These are phyloP conservation scores for Crossaster papposus DNA, from an alignment of 53 echinoderm and acorn worm species.

Conservation along the genomic window DNA sequence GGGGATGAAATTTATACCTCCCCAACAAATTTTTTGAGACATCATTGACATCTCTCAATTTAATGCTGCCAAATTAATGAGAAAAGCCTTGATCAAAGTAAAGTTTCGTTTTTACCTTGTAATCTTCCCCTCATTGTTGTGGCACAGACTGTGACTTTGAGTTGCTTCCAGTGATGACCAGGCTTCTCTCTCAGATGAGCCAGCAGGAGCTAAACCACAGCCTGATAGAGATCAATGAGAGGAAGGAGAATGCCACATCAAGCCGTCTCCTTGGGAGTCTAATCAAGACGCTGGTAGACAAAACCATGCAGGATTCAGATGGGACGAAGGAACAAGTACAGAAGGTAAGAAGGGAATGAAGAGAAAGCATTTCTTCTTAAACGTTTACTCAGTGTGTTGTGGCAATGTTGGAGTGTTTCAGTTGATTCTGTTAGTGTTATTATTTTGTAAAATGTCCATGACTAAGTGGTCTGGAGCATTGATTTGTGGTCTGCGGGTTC, in stretches of 20 bases:
- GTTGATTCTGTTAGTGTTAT: too few species aligned
- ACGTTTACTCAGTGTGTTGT: too few species aligned
- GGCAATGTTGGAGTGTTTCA: too few species aligned
- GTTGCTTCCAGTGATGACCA: conserved; percentile 48
- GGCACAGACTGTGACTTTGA: conserved; percentile 41
- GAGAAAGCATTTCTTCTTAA: not conserved
- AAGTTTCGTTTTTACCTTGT: not conserved
- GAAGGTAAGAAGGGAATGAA: conserved; percentile 28
- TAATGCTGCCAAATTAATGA: too few species aligned
- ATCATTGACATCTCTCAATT: too few species aligned
- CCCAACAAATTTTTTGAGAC: too few species aligned
- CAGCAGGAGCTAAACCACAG: conserved; percentile 42
- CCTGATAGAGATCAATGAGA: conserved; percentile 17
- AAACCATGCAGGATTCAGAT: conserved; percentile 32
- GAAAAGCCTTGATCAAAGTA: not conserved
- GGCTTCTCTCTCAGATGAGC: conserved; percentile 61
- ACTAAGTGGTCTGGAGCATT: too few species aligned
- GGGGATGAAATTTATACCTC: too few species aligned
- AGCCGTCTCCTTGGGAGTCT: conserved; percentile 42
- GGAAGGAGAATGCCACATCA: not conserved
- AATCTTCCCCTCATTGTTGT: not conserved
- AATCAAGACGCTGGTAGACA: conserved; percentile 55
- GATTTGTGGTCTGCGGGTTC: too few species aligned
- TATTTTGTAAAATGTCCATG: too few species aligned
- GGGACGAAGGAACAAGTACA: conserved; percentile 42